Evolutionary conservation across 2,888 invertebrate genomes (phyloP), one percentile per base, ranked within the genome.

Genomic region (Notodonta dromedarius): DNA sequence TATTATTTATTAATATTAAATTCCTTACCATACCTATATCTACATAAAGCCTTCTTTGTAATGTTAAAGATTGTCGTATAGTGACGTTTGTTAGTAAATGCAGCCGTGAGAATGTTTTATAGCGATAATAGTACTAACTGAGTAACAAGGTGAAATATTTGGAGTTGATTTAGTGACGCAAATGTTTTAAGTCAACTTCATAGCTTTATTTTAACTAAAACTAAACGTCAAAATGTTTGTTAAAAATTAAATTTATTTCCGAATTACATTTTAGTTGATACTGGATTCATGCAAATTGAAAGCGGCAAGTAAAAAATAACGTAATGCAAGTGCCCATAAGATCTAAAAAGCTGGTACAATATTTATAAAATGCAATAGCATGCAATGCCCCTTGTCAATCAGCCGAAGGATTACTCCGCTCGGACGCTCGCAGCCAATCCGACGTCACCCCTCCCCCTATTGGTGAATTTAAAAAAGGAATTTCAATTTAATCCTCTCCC

Each of bases 381-480:
- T 72, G 69, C 70, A 79, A 68, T 74, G 78, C 78, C 85, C 85
- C 83, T 77, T 76, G 88, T 89, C 91, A 91, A 86, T 89, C 90
- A 86, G 62, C 61, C 80, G 73, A 70, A 79, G 85, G 86, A 88
- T 91, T 89, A 92, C 86, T 88, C 83, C 77, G 86, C 86, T 86
- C 85, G 87, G 85, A 83, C 86, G 87, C 83, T 77, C 82, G 66
- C 83, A 85, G 83, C 93, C 93, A 92, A 93, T 92, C 91, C 88
- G 72, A 80, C 77, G 77, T 74, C 83, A 84, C 89, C 89, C 90
- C 84, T 90, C 88, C 88, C 90, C 86, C 81, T 84, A 91, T 92
- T 90, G 91, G 92, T 89, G 89, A 90, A 90, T 92, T 91, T 89
- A 84, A 91, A 93, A 91, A 91, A 87, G 88, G 90, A 89, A 92